These are phyloP conservation scores for Heliothis peltigera DNA, from an alignment of 2,888 invertebrate genomes.

Conservation along the genomic window DNA sequence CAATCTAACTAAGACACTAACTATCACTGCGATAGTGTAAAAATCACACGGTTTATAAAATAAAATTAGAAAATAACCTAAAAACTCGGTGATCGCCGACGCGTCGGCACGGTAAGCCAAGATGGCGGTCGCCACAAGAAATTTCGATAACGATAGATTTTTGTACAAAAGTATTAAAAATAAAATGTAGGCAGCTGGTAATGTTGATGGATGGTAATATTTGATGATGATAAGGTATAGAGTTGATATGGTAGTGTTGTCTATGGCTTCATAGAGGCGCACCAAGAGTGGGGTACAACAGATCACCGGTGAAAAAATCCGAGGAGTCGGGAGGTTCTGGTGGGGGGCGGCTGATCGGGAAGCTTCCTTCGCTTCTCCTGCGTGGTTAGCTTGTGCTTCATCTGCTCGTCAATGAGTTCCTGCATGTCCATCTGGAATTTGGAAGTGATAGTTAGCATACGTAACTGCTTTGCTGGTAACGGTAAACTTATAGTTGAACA, in stretches of 20 bases:
- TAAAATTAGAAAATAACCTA: conserved; percentile 76
- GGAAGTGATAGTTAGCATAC: neutral
- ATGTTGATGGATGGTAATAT: conserved; percentile 71
- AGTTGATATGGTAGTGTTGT: conserved; percentile 74
- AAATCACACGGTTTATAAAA: conserved; percentile 81
- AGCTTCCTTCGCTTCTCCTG: conserved; percentile 89
- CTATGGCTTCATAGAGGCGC: conserved; percentile 75
- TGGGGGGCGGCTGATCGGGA: conserved; percentile 80
- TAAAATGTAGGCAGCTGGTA: conserved; percentile 71
- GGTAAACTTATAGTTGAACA: too few relatives aligned
- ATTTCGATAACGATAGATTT: conserved; percentile 64
- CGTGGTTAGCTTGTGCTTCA: conserved; percentile 95
- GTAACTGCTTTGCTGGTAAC: neutral
- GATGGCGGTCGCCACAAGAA: conserved; percentile 70
- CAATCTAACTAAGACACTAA: conserved; percentile 80
- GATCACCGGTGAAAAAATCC: conserved; percentile 90
- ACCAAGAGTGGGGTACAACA: conserved; percentile 76
- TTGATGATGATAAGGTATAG: conserved; percentile 74
- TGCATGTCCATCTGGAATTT: conserved; percentile 97
- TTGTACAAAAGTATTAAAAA: conserved; percentile 72
- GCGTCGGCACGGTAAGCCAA: conserved; percentile 69
- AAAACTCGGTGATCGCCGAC: conserved; percentile 66
- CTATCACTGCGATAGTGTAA: conserved; percentile 83
- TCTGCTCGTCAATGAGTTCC: conserved; percentile 96
- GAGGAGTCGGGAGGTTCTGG: conserved; percentile 80